Evolutionary conservation across 2,888 invertebrate species (phyloP).

Genomic region (Trimorus sp.): DNA sequence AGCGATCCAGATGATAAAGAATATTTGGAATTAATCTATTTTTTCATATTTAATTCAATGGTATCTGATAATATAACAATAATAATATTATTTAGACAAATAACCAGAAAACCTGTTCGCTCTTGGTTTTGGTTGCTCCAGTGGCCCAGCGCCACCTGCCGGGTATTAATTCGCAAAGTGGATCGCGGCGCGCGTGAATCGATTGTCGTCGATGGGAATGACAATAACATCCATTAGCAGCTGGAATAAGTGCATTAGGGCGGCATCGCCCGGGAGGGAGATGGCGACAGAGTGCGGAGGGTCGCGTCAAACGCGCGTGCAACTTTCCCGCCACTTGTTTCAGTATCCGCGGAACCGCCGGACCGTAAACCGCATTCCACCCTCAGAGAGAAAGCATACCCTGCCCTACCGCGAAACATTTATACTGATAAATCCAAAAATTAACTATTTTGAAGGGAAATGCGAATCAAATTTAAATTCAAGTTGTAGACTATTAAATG

Average conservation of each 20-base stretch:
- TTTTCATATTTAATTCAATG: too few species aligned
- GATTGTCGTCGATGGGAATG: conserved; percentile 44
- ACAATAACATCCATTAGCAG: conserved; percentile 46
- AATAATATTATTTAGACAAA: too few species aligned
- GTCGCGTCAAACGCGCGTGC: conserved; percentile 51
- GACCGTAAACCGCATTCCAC: conserved; percentile 41
- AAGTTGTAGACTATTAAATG: too few species aligned
- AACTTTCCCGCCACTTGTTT: conserved; percentile 61
- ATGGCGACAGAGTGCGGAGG: conserved; percentile 25
- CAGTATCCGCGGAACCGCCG: conserved; percentile 75
- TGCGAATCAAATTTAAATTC: too few species aligned
- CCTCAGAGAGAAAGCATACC: background rate
- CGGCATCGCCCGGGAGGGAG: conserved; percentile 36
- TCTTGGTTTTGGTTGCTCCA: too few species aligned
- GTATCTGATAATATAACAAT: too few species aligned
- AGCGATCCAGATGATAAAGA: too few species aligned
- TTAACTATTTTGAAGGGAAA: too few species aligned
- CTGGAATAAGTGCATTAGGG: conserved; percentile 56
- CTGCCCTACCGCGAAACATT: background rate
- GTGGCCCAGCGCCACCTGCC: too few species aligned
- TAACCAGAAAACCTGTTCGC: too few species aligned
- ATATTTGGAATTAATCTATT: too few species aligned
- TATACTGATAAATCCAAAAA: background rate
- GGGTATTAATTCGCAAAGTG: background rate
- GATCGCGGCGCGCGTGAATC: conserved; percentile 17